Evolutionary conservation across 1,140 invertebrate species (phyloP).

Genomic region (Zeugodacus cucurbitae): DNA sequence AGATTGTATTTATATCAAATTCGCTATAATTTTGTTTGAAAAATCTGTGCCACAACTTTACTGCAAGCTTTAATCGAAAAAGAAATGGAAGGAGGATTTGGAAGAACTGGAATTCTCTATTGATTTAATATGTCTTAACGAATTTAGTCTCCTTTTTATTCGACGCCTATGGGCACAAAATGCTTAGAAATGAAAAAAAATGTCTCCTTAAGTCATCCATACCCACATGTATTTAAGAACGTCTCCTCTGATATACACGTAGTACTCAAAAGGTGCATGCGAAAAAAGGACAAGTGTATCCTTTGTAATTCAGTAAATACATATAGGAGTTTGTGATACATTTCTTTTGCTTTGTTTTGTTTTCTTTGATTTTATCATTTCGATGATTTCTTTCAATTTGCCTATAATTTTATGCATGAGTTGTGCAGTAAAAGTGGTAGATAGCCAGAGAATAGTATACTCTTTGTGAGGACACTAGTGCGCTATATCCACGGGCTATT

Average conservation of each 20-base stretch:
- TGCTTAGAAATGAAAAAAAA: too few species aligned
- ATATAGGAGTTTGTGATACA: background rate
- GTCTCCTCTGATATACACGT: background rate
- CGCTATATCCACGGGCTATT: background rate
- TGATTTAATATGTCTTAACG: too few species aligned
- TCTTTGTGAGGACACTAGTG: background rate
- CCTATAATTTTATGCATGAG: constrained; percentile 31
- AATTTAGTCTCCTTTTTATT: too few species aligned
- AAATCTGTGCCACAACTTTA: too few species aligned
- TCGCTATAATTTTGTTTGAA: too few species aligned
- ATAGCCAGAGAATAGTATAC: background rate
- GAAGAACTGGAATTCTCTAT: too few species aligned
- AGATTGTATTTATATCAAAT: too few species aligned
- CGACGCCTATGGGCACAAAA: too few species aligned
- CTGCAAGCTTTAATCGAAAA: too few species aligned
- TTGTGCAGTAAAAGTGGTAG: background rate
- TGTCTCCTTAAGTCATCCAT: background rate
- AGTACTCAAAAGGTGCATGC: background rate
- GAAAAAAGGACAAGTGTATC: background rate
- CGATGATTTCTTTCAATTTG: constrained; percentile 30
- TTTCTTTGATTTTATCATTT: background rate
- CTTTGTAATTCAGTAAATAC: background rate
- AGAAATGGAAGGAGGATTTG: too few species aligned
- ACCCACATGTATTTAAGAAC: background rate
- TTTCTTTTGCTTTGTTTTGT: background rate